Evolutionary conservation across 2,113 vertebrate genomes (phyloP), one percentile per base, ranked within the genome.

Genomic region (Takifugu flavidus): DNA sequence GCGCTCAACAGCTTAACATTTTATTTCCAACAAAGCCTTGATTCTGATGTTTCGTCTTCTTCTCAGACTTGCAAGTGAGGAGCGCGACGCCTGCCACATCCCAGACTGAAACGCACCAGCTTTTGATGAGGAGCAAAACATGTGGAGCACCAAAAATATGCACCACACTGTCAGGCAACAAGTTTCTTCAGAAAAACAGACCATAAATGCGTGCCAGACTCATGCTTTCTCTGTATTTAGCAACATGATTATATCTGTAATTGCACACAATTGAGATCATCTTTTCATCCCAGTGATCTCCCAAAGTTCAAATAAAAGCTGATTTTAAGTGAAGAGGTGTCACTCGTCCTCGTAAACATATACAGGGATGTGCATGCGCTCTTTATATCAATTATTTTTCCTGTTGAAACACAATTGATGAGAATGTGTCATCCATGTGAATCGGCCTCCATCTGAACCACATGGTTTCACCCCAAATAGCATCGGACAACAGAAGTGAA

Each of bases 161-260:
- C 29, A 62, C 44, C 13, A 12, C 44, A 13, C 2, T 13, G 5
- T 45, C 14, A 45, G 12, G 14, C 3, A 14, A 47, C 13, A 47
- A 55, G 63, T 27, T 58, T 62, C 42, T 49, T 56, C 65, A 54
- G 47, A 70, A 67, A 59, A 63, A 50, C 53, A 68, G 42, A 56
- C 55, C 56, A 53, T 70, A 70, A 67, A 64, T n/a, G 44, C 56
- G 49, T 64, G 62, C 43, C 10, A 3, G n/a, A 44, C 31, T 56
- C 34, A 42, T 51, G 50, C 34, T 13, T 55, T 53, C 7, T 57
- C 29, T n/a, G 59, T 49, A 26, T 49, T 54, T 45, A 27, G 20
- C 34, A 29, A 70, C 67, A 68, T 46, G 51, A 64, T 54, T 72
- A 10, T 20, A 14, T 28, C 51, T 56, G 25, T 44, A 49, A 42